phyloP scores from a whole-genome alignment of 2,888 invertebrate species.

The Phymatocera aterrima region DNA sequence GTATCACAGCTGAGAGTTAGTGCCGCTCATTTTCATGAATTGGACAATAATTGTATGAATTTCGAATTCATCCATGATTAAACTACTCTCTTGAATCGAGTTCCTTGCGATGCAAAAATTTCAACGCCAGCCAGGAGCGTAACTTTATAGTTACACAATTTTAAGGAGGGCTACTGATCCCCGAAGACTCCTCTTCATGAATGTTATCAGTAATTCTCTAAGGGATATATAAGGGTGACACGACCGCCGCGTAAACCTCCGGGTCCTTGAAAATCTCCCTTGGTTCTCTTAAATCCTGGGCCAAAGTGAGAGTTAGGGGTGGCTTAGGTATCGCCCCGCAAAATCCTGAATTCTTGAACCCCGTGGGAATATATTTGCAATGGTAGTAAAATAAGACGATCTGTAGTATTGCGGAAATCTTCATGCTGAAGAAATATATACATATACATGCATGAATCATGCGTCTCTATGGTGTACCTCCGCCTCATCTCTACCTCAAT shows the following conservation, averaged over 20 bases:
- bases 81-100: neutral
- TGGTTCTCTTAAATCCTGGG: conserved; percentile 12
- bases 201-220: conserved; percentile 33
- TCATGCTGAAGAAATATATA: neutral
- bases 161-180: neutral
- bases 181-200: conserved; percentile 21
- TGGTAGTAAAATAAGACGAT: neutral
- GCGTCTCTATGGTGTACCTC: neutral
- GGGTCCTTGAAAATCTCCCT: conserved; percentile 33
- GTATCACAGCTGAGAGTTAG: too few relatives aligned
- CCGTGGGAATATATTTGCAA: conserved; percentile 10
- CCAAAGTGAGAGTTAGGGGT: conserved; percentile 32
- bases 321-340: conserved; percentile 4
- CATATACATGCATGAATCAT: neutral
- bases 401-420: neutral
- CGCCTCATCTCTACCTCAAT: neutral
- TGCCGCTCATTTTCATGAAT: too few relatives aligned
- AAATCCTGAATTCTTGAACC: neutral
- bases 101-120: neutral
- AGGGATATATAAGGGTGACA: neutral
- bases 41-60: too few relatives aligned
- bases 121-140: neutral
- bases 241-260: conserved; percentile 18
- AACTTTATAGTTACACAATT: neutral
- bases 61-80: too few relatives aligned